Base-by-base conservation (phyloP, 2,888 invertebrate genomes). In the Alcis repandata region DNA sequence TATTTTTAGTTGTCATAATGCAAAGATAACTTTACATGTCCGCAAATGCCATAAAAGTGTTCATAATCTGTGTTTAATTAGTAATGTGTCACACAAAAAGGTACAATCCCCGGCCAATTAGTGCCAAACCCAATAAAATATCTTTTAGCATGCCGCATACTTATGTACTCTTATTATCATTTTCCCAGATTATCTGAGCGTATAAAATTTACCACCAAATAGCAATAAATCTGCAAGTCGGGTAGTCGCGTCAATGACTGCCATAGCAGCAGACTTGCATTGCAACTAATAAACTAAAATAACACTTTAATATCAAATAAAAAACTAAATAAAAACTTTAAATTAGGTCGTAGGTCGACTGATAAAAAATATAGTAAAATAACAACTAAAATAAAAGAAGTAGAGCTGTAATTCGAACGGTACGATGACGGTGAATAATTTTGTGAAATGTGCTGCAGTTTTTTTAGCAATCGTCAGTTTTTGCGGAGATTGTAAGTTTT, bases 181-280 rank as follows among this genome's bases (percentile, higher is more conserved):
- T 71, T 73, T 72, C 43, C 53, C 40, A 71, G 74, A 77, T 79
- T 72, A 77, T 68, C 59, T 66, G 52, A 43, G 41, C 58, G 70
- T 79, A 77, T 78, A 79, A 75, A 77, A 43, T 4, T 71, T 76
- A 74, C 67, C 74, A 75, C 74, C 76, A 68, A 73, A 76, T 61
- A 59, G 41, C 27, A 70, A 41, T 60, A 2, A 53, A 54, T 51
- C 67, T 63, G 67, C 76, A 77, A 72, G 77, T 66, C 40, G 56
- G 62, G 59, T 63, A 70, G 67, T 63, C 71, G 58, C 59, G 63
- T 52, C 49, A 53, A 41, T 40, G 68, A 40, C 62, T 17, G 67
- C 69, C 67, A 59, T 52, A 58, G 51, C 53, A 48, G 27, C 56
- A 53, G 63, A 61, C 67, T 62, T 15, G 10, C 27, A 49, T 17